Base-by-base conservation (phyloP, 1,140 invertebrate species). In the Caerostris extrusa region DNA sequence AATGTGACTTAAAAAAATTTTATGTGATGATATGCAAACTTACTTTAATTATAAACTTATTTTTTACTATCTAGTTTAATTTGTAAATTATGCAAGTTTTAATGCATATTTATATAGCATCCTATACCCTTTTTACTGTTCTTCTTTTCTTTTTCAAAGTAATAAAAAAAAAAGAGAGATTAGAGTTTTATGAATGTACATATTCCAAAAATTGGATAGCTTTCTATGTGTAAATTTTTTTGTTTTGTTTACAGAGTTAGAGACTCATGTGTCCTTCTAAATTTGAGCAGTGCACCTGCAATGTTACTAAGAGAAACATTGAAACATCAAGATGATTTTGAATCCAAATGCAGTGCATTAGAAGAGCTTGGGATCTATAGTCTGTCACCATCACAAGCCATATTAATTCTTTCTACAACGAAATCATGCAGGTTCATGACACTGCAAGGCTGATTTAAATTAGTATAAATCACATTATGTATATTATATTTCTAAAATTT, bases 251-350 rank as follows among this genome's bases (percentile, higher is more conserved):
- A 17, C 95, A 98, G 98, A 95, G 96, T 98, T 55, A 97, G 97
- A 95, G 98, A 99, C 95, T 97, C 98, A 0, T 98, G 97, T 95
- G 97, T 97, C 95, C 96, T 99, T 19, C 96, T 99, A 57, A 98
- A 97, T 94, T 96, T 98, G 94, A 96, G 97, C 34, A 96, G 97
- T 94, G 98, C 98, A 6, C 98, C 97, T 64, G 98, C 98, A 1
- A 96, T 98, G 90, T 96, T 98, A 5, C 96, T 98, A 55, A 96
- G 97, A 17, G 97, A 98, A 95, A 97, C 97, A 7, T 95, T 98
- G 17, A 96, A 96, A 53, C 82, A 83, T 50, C 69, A 71, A 85
- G 71, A 91, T 10, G 34, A 61, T 55, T 69, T 8, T 60, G 64
- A 93, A 83, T 61, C 61, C n/a, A 91, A 93, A 93, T 90, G 60